phyloP scores from a whole-genome alignment of 2,113 vertebrate species.

The Brachirus orientalis region DNA sequence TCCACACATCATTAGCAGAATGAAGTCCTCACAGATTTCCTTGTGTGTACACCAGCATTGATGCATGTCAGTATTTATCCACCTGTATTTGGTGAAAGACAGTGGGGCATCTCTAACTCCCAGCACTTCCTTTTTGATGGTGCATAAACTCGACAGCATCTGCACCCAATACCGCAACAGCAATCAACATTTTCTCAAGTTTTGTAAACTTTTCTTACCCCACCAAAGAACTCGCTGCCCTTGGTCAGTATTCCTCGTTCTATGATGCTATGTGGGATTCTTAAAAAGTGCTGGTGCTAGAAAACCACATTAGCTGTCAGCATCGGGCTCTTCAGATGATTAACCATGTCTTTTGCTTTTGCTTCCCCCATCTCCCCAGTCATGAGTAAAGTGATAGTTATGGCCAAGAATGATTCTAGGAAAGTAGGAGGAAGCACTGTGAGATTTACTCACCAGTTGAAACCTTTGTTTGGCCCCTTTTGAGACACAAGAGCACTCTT shows the following conservation, averaged over 20 bases:
- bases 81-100: slow-evolving; percentile 44
- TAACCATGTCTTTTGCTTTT: slow-evolving; percentile 37
- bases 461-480: slow-evolving; percentile 62
- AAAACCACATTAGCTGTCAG: slow-evolving; percentile 20
- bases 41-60: slow-evolving; percentile 33
- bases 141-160: slow-evolving; percentile 34
- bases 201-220: slow-evolving; percentile 32
- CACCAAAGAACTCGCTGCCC: slow-evolving; percentile 4
- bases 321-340: slow-evolving; percentile 53
- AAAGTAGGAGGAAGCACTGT: slow-evolving; percentile 42
- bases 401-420: slow-evolving; percentile 45
- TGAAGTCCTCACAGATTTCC: slow-evolving; percentile 57
- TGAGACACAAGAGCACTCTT: slow-evolving; percentile 52
- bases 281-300: neutral
- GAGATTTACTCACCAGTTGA: slow-evolving; percentile 50
- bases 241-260: slow-evolving; percentile 15
- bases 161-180: slow-evolving; percentile 10
- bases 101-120: slow-evolving; percentile 28
- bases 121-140: slow-evolving; percentile 30
- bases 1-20: slow-evolving; percentile 59
- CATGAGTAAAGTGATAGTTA: slow-evolving; percentile 65
- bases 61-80: slow-evolving; percentile 45
- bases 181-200: slow-evolving; percentile 31
- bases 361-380: slow-evolving; percentile 32
- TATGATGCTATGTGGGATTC: slow-evolving; percentile 14